These are phyloP conservation scores for Trichogramma evanescens DNA, from an alignment of 2,888 invertebrate genomes.

Conservation along the genomic window DNA sequence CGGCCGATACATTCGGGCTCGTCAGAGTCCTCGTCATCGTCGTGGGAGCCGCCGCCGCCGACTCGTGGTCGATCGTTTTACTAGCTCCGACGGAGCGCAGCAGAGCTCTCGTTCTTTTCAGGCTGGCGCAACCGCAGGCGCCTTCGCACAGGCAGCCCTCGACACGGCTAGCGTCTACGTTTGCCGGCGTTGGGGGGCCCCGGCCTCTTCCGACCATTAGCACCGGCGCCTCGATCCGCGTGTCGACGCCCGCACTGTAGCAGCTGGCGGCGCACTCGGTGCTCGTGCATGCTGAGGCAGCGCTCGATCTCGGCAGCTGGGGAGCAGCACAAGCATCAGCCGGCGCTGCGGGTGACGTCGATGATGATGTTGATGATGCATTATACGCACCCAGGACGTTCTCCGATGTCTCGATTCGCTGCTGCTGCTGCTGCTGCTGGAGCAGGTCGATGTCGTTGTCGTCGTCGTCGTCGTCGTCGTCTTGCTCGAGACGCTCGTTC, in stretches of 20 bases:
- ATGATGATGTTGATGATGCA: slow-evolving; percentile 23
- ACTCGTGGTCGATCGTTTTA: too few relatives aligned
- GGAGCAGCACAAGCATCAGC: slow-evolving; percentile 19
- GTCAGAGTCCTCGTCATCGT: too few relatives aligned
- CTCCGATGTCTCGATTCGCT: slow-evolving; percentile 9
- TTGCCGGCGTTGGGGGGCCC: too few relatives aligned
- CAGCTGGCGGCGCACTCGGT: slow-evolving; percentile 26
- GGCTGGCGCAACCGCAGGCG: slow-evolving; percentile 36
- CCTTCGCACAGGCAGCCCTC: slow-evolving; percentile 36
- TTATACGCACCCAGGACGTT: slow-evolving; percentile 36
- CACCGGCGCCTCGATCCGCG: neutral
- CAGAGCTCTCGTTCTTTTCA: too few relatives aligned
- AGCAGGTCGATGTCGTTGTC: neutral
- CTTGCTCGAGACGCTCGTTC: neutral
- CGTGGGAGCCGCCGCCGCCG: too few relatives aligned
- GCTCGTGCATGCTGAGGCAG: slow-evolving; percentile 34
- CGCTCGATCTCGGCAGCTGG: slow-evolving; percentile 35
- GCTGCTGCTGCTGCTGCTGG: neutral
- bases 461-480: neutral
- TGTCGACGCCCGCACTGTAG: slow-evolving; percentile 8
- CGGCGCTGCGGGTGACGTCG: neutral
- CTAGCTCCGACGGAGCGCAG: too few relatives aligned
- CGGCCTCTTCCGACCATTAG: too few relatives aligned
- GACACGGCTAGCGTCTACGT: too few relatives aligned
- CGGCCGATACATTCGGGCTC: too few relatives aligned